Percentiles rank a stretch among this genome's conserved stretches.
Conservation (phyloP, 2,888 invertebrate genomes). For the Habrosyne pyritoides region DNA sequence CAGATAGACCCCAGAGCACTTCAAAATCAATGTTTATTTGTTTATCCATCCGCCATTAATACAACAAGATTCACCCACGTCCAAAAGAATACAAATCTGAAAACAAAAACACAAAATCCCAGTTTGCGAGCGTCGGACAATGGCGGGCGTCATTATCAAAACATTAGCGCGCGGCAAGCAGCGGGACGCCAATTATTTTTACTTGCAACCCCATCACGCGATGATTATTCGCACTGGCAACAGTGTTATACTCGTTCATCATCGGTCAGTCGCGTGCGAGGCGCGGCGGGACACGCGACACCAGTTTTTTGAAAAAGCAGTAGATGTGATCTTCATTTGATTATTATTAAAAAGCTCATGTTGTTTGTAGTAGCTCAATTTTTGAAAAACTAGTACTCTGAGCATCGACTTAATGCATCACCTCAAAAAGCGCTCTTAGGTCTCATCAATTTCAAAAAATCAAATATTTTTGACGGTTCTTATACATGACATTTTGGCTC, state of each 20-base stretch:
- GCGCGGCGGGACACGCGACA: slow-evolving; percentile 39
- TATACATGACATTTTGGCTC: too few relatives aligned
- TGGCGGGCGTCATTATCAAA: slow-evolving; percentile 77
- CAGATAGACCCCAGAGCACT: slow-evolving; percentile 16
- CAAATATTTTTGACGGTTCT: too few relatives aligned
- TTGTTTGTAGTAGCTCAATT: too few relatives aligned
- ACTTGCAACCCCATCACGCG: slow-evolving; percentile 73
- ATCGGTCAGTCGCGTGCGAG: slow-evolving; percentile 62
- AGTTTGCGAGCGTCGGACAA: slow-evolving; percentile 46
- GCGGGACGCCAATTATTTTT: slow-evolving; percentile 81
- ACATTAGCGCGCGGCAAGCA: slow-evolving; percentile 73
- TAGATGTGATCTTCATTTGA: slow-evolving; percentile 32
- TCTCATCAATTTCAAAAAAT: too few relatives aligned
- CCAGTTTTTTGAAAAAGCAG: slow-evolving; percentile 45
- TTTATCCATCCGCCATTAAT: slow-evolving; percentile 48
- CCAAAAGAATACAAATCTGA: slow-evolving; percentile 60
- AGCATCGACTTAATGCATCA: too few relatives aligned
- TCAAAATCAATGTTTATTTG: slow-evolving; percentile 43
- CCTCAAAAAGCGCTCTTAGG: too few relatives aligned
- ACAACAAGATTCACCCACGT: slow-evolving; percentile 47
- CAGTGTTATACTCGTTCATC: slow-evolving; percentile 68
- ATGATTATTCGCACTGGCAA: slow-evolving; percentile 66
- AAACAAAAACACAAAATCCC: slow-evolving; percentile 69
- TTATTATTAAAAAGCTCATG: slow-evolving; percentile 21
- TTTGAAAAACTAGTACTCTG: too few relatives aligned